phyloP scores from a whole-genome alignment of 2,888 invertebrate species.

The Eueremaeus valkanovi region DNA sequence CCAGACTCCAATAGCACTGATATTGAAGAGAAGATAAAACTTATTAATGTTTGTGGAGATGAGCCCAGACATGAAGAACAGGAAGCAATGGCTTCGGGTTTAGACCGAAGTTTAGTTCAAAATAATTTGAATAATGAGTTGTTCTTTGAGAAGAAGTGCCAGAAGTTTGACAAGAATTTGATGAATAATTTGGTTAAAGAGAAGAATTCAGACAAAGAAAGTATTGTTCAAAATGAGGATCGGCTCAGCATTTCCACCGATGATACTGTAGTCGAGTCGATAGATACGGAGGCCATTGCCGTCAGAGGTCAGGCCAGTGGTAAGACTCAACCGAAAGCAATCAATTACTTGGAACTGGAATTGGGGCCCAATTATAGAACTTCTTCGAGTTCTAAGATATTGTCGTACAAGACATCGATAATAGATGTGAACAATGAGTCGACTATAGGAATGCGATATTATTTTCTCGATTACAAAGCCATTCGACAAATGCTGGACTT shows the following conservation, averaged over 20 bases:
- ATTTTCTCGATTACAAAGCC: background rate
- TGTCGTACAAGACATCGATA: too few relatives aligned
- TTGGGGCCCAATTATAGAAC: background rate
- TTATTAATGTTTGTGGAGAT: too few relatives aligned
- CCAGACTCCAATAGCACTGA: too few relatives aligned
- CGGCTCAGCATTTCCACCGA: background rate
- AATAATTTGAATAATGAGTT: too few relatives aligned
- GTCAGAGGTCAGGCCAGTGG: background rate
- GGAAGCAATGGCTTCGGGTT: too few relatives aligned
- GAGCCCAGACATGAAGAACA: too few relatives aligned
- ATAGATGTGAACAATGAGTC: too few relatives aligned
- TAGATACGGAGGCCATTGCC: background rate
- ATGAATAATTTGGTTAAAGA: background rate
- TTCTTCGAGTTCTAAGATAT: background rate
- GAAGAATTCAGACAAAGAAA: too few relatives aligned
- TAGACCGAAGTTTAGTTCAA: too few relatives aligned
- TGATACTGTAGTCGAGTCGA: background rate
- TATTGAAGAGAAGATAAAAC: too few relatives aligned
- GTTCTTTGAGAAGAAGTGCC: too few relatives aligned
- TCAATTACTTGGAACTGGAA: background rate
- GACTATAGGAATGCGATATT: background rate
- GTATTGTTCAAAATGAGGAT: background rate
- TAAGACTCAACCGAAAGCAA: background rate
- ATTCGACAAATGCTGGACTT: background rate
- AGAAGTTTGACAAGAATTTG: too few relatives aligned